phyloP scores from a whole-genome alignment of 2,113 vertebrate species.

The Bothrops jararaca region DNA sequence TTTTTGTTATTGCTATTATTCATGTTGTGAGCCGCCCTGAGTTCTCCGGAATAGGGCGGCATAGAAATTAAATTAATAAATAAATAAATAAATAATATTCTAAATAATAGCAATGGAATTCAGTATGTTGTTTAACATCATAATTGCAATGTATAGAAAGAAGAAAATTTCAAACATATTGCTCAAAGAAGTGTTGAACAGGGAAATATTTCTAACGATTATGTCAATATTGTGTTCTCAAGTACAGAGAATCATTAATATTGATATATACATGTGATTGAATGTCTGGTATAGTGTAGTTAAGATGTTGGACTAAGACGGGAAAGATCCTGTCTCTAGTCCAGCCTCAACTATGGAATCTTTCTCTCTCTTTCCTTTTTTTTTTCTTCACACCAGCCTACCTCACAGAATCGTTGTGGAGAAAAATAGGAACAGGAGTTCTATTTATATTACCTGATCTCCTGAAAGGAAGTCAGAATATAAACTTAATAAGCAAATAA shows the following conservation, averaged over 20 bases:
- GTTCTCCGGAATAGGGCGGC: too few species aligned
- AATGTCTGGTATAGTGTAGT: slow-evolving; percentile 22
- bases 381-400: neutral
- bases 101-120: slow-evolving; percentile 39
- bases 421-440: neutral
- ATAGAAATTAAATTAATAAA: too few species aligned
- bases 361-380: neutral
- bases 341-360: neutral
- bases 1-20: slow-evolving; percentile 44
- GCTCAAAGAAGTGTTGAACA: neutral
- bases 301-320: slow-evolving; percentile 9
- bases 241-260: slow-evolving; percentile 17
- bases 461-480: neutral
- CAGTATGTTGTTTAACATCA: neutral
- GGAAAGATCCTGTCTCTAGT: neutral
- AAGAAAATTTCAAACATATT: neutral
- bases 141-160: neutral
- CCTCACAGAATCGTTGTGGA: neutral
- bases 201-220: neutral
- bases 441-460: neutral
- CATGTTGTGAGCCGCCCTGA: too few species aligned
- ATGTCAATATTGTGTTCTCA: slow-evolving; percentile 30
- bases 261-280: slow-evolving; percentile 14
- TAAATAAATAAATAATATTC: too few species aligned
- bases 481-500: neutral